Evolutionary conservation across 92 coral and sea anemone species (phyloP).

Genomic region (Phymanthus crucifer): DNA sequence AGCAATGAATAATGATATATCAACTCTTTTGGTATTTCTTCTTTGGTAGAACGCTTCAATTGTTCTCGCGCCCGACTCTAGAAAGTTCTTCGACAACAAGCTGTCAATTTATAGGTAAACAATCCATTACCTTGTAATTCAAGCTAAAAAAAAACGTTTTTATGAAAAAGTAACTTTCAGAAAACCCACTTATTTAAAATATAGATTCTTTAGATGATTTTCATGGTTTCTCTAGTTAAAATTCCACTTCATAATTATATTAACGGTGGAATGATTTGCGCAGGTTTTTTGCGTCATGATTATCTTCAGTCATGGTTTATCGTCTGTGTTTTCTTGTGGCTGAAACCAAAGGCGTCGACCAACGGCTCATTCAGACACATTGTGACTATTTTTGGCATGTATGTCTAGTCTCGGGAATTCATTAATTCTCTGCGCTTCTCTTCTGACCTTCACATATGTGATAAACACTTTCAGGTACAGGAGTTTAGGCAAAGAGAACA

Average conservation of each 20-base stretch:
- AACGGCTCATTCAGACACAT: background rate
- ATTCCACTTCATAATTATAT: background rate
- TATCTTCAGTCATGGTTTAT: background rate
- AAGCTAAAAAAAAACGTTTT: background rate
- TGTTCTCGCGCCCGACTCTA: background rate
- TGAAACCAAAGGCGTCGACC: background rate
- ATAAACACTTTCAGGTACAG: background rate
- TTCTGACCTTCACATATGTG: constrained; percentile 1
- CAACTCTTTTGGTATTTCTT: background rate
- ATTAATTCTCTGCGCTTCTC: background rate
- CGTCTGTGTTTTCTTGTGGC: constrained; percentile 1
- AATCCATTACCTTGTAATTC: background rate
- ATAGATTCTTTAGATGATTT: background rate
- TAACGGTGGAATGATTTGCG: background rate
- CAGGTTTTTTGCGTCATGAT: background rate
- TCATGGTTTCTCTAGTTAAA: background rate
- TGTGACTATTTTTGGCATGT: background rate
- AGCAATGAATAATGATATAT: too few relatives aligned
- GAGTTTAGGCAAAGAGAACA: background rate
- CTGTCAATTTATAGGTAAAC: background rate
- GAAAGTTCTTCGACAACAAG: background rate
- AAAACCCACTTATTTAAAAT: background rate
- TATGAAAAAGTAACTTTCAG: background rate
- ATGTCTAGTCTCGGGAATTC: background rate
- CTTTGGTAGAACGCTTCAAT: background rate